Percentiles rank a stretch among this genome's conserved stretches.
phyloP scores from a whole-genome alignment of 2,113 vertebrate genomes.

The Zapornia atra region DNA sequence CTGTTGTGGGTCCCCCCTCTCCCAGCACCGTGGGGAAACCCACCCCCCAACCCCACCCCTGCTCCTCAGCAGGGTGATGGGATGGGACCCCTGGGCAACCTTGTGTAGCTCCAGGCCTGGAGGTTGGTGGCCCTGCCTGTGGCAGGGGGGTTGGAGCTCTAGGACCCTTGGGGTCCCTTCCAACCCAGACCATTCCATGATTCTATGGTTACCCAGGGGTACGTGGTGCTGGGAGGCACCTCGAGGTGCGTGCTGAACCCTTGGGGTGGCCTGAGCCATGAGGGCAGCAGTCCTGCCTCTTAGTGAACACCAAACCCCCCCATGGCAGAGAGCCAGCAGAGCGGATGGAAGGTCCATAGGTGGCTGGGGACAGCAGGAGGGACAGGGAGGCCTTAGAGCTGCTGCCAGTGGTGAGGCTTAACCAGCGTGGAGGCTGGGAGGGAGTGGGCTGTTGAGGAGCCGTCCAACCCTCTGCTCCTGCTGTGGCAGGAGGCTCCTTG shows the following conservation, averaged over 20 bases:
- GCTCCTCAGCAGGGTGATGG: too few species aligned
- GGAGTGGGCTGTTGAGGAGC: background rate
- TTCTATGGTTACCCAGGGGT: fast-evolving
- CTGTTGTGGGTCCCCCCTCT: too few species aligned
- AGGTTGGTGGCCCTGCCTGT: too few species aligned
- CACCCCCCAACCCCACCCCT: too few species aligned
- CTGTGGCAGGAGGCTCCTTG: background rate
- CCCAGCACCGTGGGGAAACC: too few species aligned
- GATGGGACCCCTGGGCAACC: too few species aligned
- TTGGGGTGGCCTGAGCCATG: fast-evolving
- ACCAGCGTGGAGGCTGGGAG: background rate
- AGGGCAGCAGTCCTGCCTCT: background rate
- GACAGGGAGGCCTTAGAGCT: background rate
- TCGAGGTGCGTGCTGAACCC: background rate
- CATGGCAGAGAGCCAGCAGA: fast-evolving
- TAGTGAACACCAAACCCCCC: fast-evolving
- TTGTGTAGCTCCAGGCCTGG: too few species aligned
- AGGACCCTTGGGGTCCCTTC: too few species aligned
- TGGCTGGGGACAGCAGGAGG: background rate
- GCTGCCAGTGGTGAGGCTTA: background rate
- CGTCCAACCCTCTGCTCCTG: background rate
- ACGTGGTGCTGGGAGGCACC: fast-evolving
- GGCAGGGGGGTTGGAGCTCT: too few species aligned
- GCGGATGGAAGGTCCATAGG: background rate
- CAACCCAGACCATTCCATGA: too few species aligned